Base-by-base conservation (phyloP, 2,797 vertebrate genomes). In the Phalanger gymnotis region DNA sequence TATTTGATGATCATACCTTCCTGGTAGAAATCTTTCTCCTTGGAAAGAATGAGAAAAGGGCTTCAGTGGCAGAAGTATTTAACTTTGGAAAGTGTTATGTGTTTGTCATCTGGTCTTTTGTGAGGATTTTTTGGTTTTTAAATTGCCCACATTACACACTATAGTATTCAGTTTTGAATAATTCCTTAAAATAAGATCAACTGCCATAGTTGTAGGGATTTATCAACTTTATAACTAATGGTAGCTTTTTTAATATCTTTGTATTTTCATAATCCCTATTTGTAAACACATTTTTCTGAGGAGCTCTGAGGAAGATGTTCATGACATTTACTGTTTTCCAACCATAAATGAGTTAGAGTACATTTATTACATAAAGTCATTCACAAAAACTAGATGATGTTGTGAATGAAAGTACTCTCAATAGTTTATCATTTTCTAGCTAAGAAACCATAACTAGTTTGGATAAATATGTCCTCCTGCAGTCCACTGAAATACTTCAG, bases 381-480 rank as follows among this genome's bases (percentile, higher is more conserved):
- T 95, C 95, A 97, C 96, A 95, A 4, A 96, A 57, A 12, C 89
- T 14, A 94, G 73, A 54, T 54, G 0, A 31, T 61, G 28, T 51
- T 2, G 47, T 6, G 53, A 95, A 7, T 66, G 34, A 31, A 54
- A 2, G 52, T 92, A 27, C 1, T 27, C 92, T 81, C 56, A 0
- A 10, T 1, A 25, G 58, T 93, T 87, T 81, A 53, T 52, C 54
- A 12, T 66, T 87, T 53, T 14, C 16, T 11, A 16, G n/a, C 40
- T 13, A 0, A 0, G 52, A n/a, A 4, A 66, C 61, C 16, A 19
- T 66, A 87, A 25, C 30, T 81, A 47, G 73, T 87, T 87, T 51
- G 54, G 92, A 90, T 27, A 0, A 92, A 25, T n/a, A 58, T 30
- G 53, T 58, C 51, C 91, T 25, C 7, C 66, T 81, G 19, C 19